phyloP scores from a whole-genome alignment of 2,797 vertebrate genomes.

The Chromis chromis region DNA sequence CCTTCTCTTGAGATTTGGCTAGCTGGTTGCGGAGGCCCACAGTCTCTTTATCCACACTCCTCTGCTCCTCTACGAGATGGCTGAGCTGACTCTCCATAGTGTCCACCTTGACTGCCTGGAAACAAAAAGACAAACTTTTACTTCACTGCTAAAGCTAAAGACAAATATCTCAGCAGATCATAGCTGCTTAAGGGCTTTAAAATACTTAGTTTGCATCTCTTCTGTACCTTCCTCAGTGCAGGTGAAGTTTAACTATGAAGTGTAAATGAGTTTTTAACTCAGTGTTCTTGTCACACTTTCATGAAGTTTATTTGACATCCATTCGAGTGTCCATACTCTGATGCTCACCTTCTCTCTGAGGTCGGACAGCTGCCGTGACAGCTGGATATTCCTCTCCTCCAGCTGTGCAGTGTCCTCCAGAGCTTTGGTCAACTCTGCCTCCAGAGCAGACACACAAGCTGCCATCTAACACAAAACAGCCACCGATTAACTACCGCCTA shows the following conservation, averaged over 20 bases:
- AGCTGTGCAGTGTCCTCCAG: slow-evolving; percentile 82
- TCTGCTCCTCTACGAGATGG: slow-evolving; percentile 84
- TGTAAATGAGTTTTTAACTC: not conserved
- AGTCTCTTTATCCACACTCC: slow-evolving; percentile 83
- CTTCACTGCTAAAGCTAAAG: not conserved
- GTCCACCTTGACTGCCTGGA: slow-evolving; percentile 78
- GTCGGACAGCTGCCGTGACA: slow-evolving; percentile 86
- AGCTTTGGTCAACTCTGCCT: slow-evolving; percentile 86
- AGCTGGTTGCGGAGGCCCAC: slow-evolving; percentile 84
- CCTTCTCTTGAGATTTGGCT: slow-evolving; percentile 86
- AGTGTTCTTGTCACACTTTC: not conserved
- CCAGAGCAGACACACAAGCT: slow-evolving; percentile 85
- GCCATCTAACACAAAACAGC: slow-evolving; percentile 84
- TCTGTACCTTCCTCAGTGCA: too few relatives aligned
- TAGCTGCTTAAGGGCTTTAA: not conserved
- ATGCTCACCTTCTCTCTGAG: slow-evolving; percentile 84
- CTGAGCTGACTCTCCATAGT: slow-evolving; percentile 83
- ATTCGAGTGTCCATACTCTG: not conserved
- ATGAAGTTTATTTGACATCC: not conserved
- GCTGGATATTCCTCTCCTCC: slow-evolving; percentile 87
- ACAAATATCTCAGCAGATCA: not conserved
- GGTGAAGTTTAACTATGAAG: not conserved
- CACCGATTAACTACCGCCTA: slow-evolving; percentile 67
- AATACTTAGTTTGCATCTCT: too few relatives aligned
- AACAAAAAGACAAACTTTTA: slow-evolving; percentile 6